Conservation (phyloP, 2,113 vertebrate species). For the Opisthocomus hoazin region DNA sequence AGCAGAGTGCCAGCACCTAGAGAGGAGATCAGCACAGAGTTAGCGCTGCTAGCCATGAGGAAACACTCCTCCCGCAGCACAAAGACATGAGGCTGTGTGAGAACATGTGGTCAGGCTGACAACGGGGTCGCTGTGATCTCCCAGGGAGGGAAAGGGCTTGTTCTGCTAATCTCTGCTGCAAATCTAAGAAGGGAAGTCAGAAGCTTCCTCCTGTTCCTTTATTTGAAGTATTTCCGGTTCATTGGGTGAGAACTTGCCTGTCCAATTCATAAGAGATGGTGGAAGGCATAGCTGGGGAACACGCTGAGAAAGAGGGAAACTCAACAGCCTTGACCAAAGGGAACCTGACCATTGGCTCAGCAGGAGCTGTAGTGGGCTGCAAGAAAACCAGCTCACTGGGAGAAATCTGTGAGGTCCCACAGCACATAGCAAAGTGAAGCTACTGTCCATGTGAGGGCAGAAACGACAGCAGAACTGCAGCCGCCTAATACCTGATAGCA, state of each 20-base stretch:
- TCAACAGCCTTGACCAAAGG: neutral
- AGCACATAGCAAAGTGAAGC: neutral
- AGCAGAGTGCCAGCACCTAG: constrained; percentile 94
- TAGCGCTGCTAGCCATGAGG: neutral
- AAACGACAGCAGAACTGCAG: neutral
- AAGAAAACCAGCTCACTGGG: neutral
- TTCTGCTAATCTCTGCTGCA: neutral
- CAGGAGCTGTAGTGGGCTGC: neutral
- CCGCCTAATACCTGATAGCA: neutral
- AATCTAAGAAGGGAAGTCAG: neutral
- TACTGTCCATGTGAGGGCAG: neutral
- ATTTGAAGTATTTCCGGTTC: neutral
- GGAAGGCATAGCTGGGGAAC: neutral
- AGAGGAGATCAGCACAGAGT: neutral
- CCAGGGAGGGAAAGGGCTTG: neutral
- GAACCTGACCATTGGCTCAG: neutral
- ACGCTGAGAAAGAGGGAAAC: neutral
- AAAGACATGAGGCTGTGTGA: neutral
- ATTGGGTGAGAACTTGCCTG: neutral
- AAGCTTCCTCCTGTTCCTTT: neutral
- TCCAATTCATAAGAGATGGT: neutral
- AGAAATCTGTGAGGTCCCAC: neutral
- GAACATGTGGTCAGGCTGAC: neutral
- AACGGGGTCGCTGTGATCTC: neutral
- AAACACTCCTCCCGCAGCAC: neutral